phyloP scores from a whole-genome alignment of 1,140 invertebrate species.

The Papilio aristodemus region DNA sequence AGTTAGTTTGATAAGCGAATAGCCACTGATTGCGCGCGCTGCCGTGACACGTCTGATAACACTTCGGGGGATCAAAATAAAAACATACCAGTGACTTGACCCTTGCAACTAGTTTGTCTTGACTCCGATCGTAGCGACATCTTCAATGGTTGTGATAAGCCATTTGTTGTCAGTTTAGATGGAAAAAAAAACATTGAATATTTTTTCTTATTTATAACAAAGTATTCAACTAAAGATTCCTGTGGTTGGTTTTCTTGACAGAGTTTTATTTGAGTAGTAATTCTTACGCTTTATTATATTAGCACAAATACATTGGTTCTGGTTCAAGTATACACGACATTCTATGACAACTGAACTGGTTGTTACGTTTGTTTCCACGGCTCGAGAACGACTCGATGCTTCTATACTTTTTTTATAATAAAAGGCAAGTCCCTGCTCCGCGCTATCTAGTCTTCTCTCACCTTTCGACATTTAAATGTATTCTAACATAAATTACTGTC shows the following conservation, averaged over 20 bases:
- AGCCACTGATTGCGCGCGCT: too few species aligned
- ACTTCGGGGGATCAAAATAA: not conserved
- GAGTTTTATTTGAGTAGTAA: too few species aligned
- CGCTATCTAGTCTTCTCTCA: constrained; percentile 3
- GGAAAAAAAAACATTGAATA: not conserved
- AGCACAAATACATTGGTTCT: not conserved
- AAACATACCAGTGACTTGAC: not conserved
- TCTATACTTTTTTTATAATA: not conserved
- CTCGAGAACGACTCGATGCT: not conserved
- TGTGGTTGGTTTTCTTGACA: not conserved
- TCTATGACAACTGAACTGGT: not conserved
- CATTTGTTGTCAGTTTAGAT: not conserved
- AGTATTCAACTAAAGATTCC: not conserved
- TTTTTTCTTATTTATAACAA: not conserved
- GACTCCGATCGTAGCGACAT: not conserved
- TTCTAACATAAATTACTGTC: constrained; percentile 14
- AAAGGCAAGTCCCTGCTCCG: not conserved
- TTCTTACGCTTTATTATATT: too few species aligned
- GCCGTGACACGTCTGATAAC: too few species aligned
- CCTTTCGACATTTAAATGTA: constrained; percentile 1
- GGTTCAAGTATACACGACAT: not conserved
- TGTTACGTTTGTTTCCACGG: not conserved
- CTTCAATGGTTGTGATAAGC: not conserved
- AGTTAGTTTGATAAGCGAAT: too few species aligned
- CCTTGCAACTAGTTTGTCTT: not conserved